Evolutionary conservation across 92 coral and sea anemone genomes (phyloP).

Genomic region (Zoanthus sansibaricus): DNA sequence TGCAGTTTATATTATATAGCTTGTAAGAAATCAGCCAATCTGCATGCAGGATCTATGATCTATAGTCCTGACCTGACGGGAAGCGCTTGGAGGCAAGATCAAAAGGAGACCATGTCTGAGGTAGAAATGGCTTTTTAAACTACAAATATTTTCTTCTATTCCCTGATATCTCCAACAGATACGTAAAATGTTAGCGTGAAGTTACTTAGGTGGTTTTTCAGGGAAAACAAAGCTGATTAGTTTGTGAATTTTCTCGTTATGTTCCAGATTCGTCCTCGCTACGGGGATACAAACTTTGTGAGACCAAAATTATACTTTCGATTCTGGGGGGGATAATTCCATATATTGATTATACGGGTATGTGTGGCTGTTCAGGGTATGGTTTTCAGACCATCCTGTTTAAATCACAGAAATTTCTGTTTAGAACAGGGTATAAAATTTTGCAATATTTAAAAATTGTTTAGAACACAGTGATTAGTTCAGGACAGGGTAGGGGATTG

Average conservation of each 20-base stretch:
- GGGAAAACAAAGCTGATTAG: constrained; percentile 34
- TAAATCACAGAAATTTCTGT: constrained; percentile 15
- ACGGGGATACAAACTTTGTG: constrained; percentile 24
- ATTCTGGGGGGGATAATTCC: not conserved
- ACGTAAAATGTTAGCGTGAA: constrained; percentile 27
- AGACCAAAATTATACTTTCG: constrained; percentile 9
- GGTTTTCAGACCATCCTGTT: not conserved
- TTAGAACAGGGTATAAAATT: constrained; percentile 11
- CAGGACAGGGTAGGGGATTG: constrained; percentile 15
- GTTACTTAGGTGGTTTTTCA: constrained; percentile 34
- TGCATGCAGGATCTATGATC: constrained; percentile 32
- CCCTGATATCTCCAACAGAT: constrained; percentile 18
- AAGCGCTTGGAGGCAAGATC: constrained; percentile 16
- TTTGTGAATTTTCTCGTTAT: constrained; percentile 38
- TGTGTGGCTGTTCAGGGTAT: not conserved
- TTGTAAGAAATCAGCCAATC: constrained; percentile 32
- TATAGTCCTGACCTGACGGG: constrained; percentile 31
- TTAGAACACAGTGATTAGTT: constrained; percentile 7
- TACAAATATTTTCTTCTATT: constrained; percentile 31
- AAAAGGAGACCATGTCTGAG: constrained; percentile 14
- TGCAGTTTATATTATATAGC: constrained; percentile 2
- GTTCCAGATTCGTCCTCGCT: constrained; percentile 17
- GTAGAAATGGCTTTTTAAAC: constrained; percentile 28
- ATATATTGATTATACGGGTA: constrained; percentile 6
- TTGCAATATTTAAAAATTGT: constrained; percentile 7